phyloP scores from a whole-genome alignment of 2,113 vertebrate species.

The Sceloporus tristichus region DNA sequence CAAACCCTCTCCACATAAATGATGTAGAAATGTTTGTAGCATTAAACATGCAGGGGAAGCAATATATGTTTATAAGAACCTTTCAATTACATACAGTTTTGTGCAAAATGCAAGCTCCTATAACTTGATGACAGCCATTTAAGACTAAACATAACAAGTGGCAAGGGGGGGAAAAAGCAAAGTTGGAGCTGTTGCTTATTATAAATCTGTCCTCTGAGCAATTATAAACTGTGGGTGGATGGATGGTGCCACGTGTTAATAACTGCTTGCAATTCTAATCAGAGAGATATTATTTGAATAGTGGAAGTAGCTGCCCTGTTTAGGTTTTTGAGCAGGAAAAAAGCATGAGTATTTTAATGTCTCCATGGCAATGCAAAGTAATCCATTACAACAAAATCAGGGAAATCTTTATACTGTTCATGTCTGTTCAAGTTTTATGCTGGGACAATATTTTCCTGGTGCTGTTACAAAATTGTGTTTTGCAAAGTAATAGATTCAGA shows the following conservation, averaged over 20 bases:
- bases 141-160: neutral
- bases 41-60: too few relatives aligned
- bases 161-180: conserved; percentile 29
- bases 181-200: conserved; percentile 39
- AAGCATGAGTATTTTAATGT: conserved; percentile 37
- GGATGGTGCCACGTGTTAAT: conserved; percentile 42
- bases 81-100: too few relatives aligned
- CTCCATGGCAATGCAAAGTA: conserved; percentile 36
- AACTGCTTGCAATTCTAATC: conserved; percentile 32
- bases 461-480: too few relatives aligned
- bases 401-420: too few relatives aligned
- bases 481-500: too few relatives aligned
- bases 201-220: conserved; percentile 51
- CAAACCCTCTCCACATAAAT: too few relatives aligned
- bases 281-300: conserved; percentile 30
- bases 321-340: conserved; percentile 12
- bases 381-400: conserved; percentile 1
- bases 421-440: too few relatives aligned
- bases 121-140: conserved; percentile 37
- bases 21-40: too few relatives aligned
- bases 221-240: conserved; percentile 44
- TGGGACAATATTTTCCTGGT: too few relatives aligned
- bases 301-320: conserved; percentile 27
- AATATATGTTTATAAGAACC: too few relatives aligned
- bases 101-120: conserved; percentile 15